These are phyloP conservation scores for Poecilia gillii DNA, from an alignment of 2,797 vertebrate species.

Conservation along the genomic window DNA sequence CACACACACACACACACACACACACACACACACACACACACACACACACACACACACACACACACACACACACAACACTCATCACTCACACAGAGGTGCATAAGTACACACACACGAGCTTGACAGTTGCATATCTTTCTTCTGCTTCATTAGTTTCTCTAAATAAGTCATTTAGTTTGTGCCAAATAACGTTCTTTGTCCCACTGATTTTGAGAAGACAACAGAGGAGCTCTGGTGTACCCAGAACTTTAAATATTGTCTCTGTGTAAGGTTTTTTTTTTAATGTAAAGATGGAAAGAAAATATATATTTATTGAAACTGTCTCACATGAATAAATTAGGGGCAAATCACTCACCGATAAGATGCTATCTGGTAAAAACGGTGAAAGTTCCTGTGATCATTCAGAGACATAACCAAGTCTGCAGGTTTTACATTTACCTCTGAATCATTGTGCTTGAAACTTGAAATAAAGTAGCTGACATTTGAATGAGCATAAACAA, in stretches of 20 bases:
- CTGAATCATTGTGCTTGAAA: background rate
- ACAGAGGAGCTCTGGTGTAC: slow-evolving; percentile 33
- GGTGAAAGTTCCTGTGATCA: background rate
- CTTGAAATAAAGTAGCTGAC: background rate
- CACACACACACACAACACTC: slow-evolving; percentile 51
- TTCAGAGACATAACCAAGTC: background rate
- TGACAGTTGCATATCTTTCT: slow-evolving; percentile 30
- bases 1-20: no score
- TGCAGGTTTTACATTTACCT: background rate
- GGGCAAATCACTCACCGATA: background rate
- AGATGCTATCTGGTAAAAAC: background rate
- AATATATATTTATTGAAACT: background rate
- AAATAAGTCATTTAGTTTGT: slow-evolving; percentile 50
- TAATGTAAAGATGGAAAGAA: background rate
- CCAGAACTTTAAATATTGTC: slow-evolving; percentile 25
- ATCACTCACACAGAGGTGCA: slow-evolving; percentile 64
- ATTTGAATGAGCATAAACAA: background rate
- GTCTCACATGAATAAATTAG: background rate
- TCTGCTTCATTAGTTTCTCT: slow-evolving; percentile 60
- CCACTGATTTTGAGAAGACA: slow-evolving; percentile 49
- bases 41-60: no score
- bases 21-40: no score
- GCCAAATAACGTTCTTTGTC: slow-evolving; percentile 35
- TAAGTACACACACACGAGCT: slow-evolving; percentile 26
- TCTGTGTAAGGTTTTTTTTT: slow-evolving; percentile 8